These are phyloP conservation scores for Holcopasites calliopsidis DNA, from an alignment of 1,140 invertebrate genomes.

Conservation along the genomic window DNA sequence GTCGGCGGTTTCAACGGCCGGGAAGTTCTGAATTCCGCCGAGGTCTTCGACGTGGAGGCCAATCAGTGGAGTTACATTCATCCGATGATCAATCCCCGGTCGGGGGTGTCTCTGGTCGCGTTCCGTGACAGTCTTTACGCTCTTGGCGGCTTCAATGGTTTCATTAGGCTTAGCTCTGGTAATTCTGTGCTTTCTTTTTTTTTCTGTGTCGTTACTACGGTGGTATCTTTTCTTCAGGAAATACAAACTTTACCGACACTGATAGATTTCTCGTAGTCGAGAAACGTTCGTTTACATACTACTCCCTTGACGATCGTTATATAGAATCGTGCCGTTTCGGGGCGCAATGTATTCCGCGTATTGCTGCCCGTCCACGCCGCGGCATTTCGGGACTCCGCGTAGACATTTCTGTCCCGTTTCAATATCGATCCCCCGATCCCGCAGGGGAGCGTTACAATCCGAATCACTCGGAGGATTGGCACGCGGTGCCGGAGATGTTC, in stretches of 20 bases:
- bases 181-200: not conserved
- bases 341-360: too few species aligned
- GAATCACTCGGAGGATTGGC: conserved; percentile 80
- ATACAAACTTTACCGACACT: too few species aligned
- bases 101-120: conserved; percentile 87
- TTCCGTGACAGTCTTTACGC: conserved; percentile 86
- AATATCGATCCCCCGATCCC: conserved; percentile 36
- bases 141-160: conserved; percentile 88
- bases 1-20: conserved; percentile 89
- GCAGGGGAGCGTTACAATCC: conserved; percentile 88
- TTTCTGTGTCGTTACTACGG: too few species aligned
- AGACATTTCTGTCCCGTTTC: conserved; percentile 18
- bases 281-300: too few species aligned
- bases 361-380: not conserved
- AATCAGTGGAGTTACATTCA: conserved; percentile 87
- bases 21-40: conserved; percentile 83
- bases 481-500: conserved; percentile 88
- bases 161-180: conserved; percentile 79
- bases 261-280: too few species aligned
- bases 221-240: too few species aligned
- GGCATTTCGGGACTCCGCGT: not conserved
- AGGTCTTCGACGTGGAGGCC: conserved; percentile 83
- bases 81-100: conserved; percentile 88
- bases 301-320: too few species aligned
- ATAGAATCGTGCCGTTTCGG: too few species aligned